A percentile compares a stretch with the other conserved stretches of the same genome.
These are phyloP conservation scores for Rhopalosiphum maidis DNA, from an alignment of 1,140 invertebrate species.

Conservation along the genomic window DNA sequence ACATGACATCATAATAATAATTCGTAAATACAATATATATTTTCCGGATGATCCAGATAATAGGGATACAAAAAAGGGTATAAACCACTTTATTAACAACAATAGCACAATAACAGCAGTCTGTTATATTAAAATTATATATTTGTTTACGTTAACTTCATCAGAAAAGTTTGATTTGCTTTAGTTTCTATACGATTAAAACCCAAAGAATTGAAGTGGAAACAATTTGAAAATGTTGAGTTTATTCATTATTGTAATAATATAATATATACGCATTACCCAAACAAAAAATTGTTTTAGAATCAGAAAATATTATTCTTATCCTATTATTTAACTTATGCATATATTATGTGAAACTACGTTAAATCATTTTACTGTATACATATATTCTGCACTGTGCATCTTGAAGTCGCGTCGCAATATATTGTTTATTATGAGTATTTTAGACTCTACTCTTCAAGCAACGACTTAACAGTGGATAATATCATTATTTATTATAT, in stretches of 20 bases:
- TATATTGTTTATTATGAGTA: background rate
- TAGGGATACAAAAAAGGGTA: constrained; percentile 9
- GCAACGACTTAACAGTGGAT: background rate
- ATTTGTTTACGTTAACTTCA: background rate
- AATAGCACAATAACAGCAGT: background rate
- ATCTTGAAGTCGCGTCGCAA: too few species aligned
- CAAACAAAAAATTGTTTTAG: background rate
- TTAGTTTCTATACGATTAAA: background rate
- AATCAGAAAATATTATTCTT: background rate
- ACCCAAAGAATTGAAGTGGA: background rate
- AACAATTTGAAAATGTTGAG: background rate
- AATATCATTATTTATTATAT: background rate
- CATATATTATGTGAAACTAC: background rate
- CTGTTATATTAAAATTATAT: background rate
- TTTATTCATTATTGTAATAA: background rate
- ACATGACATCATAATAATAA: background rate
- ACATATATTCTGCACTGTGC: background rate
- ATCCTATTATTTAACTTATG: background rate
- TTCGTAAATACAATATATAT: background rate
- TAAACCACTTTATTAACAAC: constrained; percentile 12
- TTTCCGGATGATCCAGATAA: background rate
- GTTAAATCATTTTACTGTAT: background rate
- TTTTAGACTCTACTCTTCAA: background rate
- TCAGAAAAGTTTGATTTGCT: background rate
- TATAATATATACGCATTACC: background rate